Conservation (phyloP, 2,888 invertebrate species). For the Ormyrus nitidulus region DNA sequence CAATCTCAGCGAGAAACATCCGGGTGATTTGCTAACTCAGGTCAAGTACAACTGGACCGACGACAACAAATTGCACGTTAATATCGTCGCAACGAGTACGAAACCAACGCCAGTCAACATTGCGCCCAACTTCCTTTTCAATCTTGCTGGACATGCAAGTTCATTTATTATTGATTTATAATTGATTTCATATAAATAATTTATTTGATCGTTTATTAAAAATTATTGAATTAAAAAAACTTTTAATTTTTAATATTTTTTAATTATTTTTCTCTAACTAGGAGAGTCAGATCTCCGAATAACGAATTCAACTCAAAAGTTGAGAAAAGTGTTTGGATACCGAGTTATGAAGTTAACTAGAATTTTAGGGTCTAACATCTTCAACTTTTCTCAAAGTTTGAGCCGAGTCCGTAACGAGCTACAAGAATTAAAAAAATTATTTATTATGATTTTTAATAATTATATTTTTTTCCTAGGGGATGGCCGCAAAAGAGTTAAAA, state of each 20-base stretch:
- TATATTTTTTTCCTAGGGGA: slow-evolving; percentile 62
- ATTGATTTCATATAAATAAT: background rate
- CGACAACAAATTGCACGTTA: slow-evolving; percentile 77
- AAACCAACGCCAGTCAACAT: slow-evolving; percentile 78
- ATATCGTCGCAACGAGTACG: slow-evolving; percentile 77
- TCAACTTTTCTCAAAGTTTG: no score
- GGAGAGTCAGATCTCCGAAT: no score
- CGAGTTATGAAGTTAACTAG: no score
- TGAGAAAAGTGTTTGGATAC: no score
- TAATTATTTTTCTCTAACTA: no score
- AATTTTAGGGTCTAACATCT: background rate
- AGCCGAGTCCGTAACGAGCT: no score
- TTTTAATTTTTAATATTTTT: background rate
- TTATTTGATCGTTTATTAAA: background rate
- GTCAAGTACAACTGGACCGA: slow-evolving; percentile 77
- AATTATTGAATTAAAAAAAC: background rate
- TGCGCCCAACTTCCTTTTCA: slow-evolving; percentile 80
- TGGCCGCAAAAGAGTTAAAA: slow-evolving; percentile 69
- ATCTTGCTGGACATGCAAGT: slow-evolving; percentile 79
- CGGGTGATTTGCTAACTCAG: slow-evolving; percentile 77
- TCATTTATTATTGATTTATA: background rate
- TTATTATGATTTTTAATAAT: background rate
- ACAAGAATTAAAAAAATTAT: background rate
- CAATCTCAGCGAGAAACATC: slow-evolving; percentile 78
- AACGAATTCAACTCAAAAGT: no score